Evolutionary conservation across 2,797 vertebrate species (phyloP).

Genomic region (Chaunax sp.): DNA sequence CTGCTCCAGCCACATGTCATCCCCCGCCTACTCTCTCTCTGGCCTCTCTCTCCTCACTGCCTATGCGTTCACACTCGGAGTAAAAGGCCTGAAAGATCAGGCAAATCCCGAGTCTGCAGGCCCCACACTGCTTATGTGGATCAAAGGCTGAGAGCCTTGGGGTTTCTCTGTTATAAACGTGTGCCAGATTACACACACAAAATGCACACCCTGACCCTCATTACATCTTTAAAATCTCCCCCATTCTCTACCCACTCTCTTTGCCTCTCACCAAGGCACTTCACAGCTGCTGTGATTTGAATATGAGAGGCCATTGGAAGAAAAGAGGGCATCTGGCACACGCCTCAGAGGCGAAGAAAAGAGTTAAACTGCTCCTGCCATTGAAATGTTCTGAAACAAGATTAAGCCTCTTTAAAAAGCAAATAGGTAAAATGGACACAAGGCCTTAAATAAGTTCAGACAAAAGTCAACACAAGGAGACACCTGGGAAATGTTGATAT

Average conservation of each 20-base stretch:
- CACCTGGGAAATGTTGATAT: conserved; percentile 37
- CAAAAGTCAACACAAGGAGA: conserved; percentile 34
- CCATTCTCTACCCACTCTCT: conserved; percentile 55
- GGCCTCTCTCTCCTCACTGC: conserved; percentile 1
- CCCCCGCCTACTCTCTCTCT: conserved; percentile 38
- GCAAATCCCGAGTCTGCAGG: conserved; percentile 47
- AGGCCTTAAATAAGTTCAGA: conserved; percentile 32
- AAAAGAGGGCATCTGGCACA: conserved; percentile 84
- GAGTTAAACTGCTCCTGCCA: conserved; percentile 63
- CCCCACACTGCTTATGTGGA: conserved; percentile 50
- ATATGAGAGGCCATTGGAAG: conserved; percentile 76
- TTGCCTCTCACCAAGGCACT: conserved; percentile 68
- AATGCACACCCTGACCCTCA: conserved; percentile 51
- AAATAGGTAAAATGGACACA: conserved; percentile 53
- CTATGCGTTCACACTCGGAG: conserved; percentile 33
- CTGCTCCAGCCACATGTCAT: conserved; percentile 64
- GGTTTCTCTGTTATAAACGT: conserved; percentile 73
- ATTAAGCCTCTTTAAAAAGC: conserved; percentile 58
- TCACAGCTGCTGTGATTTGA: conserved; percentile 83
- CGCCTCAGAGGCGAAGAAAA: conserved; percentile 61
- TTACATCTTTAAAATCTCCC: conserved; percentile 71
- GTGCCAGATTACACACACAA: conserved; percentile 79
- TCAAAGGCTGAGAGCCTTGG: conserved; percentile 63
- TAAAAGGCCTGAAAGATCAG: conserved; percentile 44
- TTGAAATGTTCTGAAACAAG: conserved; percentile 66